Evolutionary conservation across 2,888 invertebrate genomes (phyloP).

Genomic region (Tuberolachnus salignus): DNA sequence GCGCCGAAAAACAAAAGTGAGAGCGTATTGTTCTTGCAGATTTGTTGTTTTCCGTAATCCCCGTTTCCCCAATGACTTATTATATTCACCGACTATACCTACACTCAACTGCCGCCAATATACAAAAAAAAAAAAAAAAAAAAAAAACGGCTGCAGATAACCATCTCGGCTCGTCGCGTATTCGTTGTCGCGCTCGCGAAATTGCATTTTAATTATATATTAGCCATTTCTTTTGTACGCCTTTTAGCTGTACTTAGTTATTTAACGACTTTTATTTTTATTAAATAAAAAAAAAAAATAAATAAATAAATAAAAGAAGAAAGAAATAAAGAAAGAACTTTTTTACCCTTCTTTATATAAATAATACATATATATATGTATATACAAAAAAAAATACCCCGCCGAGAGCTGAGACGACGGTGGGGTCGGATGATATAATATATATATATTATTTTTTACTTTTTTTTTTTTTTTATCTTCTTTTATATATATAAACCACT

Average conservation of each 20-base stretch:
- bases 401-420: not conserved
- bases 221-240: conserved; percentile 51
- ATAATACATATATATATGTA: not conserved
- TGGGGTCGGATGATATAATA: conserved; percentile 35
- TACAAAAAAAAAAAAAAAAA: not conserved
- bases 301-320: not conserved
- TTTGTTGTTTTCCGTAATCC: conserved; percentile 51
- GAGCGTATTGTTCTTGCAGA: conserved; percentile 44
- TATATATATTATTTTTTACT: conserved; percentile 3
- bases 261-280: conserved; percentile 55
- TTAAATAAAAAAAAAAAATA: conserved; percentile 39
- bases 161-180: conserved; percentile 18
- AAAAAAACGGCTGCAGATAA: conserved; percentile 18
- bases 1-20: conserved; percentile 38
- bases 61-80: conserved; percentile 58
- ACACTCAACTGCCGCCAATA: not conserved
- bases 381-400: not conserved
- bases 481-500: conserved; percentile 17
- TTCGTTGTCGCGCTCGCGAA: conserved; percentile 35
- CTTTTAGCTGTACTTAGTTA: conserved; percentile 45
- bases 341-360: conserved; percentile 44
- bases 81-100: conserved; percentile 8
- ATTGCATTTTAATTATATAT: conserved; percentile 55
- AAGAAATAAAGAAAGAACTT: conserved; percentile 41
- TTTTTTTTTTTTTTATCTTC: conserved; percentile 6